These are phyloP conservation scores for Ostrea denselamellosa DNA, from an alignment of 1,140 invertebrate genomes.

Conservation along the genomic window DNA sequence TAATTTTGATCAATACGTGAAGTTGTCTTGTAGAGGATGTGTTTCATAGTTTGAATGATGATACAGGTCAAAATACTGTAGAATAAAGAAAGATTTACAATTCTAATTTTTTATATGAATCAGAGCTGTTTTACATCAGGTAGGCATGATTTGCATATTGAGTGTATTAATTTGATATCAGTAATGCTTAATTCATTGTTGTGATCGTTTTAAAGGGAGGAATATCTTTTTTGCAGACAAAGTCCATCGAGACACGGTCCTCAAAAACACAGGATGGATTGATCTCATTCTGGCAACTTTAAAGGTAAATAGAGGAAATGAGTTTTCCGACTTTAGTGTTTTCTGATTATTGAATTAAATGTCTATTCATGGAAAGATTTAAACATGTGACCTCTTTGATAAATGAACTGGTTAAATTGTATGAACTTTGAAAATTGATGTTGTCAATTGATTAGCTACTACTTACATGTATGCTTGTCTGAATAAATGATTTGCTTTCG, in stretches of 20 bases:
- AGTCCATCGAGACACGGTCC: constrained; percentile 68
- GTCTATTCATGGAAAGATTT: background rate
- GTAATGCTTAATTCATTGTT: too few species aligned
- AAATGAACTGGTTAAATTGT: background rate
- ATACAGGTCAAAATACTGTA: too few species aligned
- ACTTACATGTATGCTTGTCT: background rate
- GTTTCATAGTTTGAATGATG: too few species aligned
- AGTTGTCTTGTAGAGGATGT: too few species aligned
- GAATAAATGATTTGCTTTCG: constrained; percentile 40
- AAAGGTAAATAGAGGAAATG: constrained; percentile 61
- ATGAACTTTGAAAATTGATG: background rate
- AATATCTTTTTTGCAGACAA: constrained; percentile 69
- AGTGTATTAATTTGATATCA: too few species aligned
- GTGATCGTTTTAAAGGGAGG: background rate
- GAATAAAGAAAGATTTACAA: too few species aligned
- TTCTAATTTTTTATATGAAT: too few species aligned
- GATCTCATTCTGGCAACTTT: constrained; percentile 71
- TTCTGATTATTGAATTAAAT: background rate
- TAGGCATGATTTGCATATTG: too few species aligned
- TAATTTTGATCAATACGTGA: too few species aligned
- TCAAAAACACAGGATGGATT: constrained; percentile 66
- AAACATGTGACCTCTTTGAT: background rate
- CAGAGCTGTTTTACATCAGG: too few species aligned
- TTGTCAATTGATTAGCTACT: background rate
- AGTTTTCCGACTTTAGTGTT: background rate